Conservation (phyloP, 2,113 vertebrate genomes). For the Pomatostomus ruficeps region DNA sequence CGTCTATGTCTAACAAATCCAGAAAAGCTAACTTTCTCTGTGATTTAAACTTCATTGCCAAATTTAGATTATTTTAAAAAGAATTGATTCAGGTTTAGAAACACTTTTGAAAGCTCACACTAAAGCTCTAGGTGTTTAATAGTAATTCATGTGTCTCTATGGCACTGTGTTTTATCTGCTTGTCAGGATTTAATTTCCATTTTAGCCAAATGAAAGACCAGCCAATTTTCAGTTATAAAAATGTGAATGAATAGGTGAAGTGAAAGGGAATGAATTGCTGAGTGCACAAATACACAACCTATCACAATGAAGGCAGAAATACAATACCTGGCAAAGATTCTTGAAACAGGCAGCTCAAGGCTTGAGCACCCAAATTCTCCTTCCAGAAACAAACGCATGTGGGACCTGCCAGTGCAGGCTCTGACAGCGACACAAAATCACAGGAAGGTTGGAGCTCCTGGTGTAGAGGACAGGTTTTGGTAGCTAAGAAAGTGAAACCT, state of each 20-base stretch:
- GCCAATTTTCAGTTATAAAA: background rate
- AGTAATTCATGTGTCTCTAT: background rate
- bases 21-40: background rate
- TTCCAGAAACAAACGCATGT: background rate
- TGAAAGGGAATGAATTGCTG: background rate
- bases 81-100: background rate
- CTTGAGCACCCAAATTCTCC: background rate
- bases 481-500: background rate
- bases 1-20: background rate
- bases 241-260: background rate
- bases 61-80: background rate
- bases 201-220: background rate
- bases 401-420: background rate
- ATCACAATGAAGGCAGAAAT: background rate
- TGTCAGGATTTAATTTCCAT: background rate
- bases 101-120: background rate
- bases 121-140: background rate
- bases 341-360: background rate
- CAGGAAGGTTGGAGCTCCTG: background rate
- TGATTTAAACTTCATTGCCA: background rate
- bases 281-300: background rate
- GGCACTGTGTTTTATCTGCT: background rate
- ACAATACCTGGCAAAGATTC: background rate
- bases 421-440: background rate
- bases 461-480: background rate